phyloP scores from a whole-genome alignment of 2,888 invertebrate genomes.

The Galerucella pusilla region DNA sequence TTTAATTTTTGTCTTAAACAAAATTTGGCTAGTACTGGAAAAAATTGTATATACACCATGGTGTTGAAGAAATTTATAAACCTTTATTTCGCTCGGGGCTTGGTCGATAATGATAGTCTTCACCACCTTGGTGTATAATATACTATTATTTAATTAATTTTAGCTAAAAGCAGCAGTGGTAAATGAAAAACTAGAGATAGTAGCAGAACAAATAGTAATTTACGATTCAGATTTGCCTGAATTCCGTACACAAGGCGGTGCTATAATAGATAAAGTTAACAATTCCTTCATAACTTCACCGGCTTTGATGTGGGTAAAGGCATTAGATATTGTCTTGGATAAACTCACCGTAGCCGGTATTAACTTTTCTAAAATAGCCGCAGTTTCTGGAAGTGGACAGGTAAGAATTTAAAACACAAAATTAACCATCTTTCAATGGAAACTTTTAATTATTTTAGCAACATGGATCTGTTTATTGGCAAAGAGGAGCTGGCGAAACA shows the following conservation, averaged over 20 bases:
- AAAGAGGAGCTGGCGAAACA: constrained; percentile 75
- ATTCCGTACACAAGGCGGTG: constrained; percentile 79
- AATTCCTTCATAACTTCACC: constrained; percentile 78
- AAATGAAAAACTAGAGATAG: constrained; percentile 76
- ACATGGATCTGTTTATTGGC: constrained; percentile 98
- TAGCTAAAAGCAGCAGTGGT: constrained; percentile 92
- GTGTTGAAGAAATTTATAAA: no score
- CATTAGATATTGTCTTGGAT: constrained; percentile 90
- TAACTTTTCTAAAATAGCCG: constrained; percentile 84
- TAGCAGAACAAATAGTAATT: constrained; percentile 84
- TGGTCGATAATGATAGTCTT: no score
- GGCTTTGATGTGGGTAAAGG: constrained; percentile 95
- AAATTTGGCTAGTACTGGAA: no score
- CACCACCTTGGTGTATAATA: no score
- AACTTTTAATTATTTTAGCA: constrained; percentile 71
- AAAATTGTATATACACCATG: no score
- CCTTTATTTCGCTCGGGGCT: no score
- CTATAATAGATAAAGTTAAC: constrained; percentile 66
- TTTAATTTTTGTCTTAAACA: no score
- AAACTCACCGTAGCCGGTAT: constrained; percentile 83
- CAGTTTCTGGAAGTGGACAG: constrained; percentile 92
- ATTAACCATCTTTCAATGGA: no score
- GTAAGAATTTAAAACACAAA: constrained; percentile 64
- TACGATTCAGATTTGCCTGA: constrained; percentile 96
- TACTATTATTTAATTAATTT: constrained; percentile 50